Base-by-base conservation (phyloP, 2,113 vertebrate genomes). In the Stomatorhinus ivindoensis region DNA sequence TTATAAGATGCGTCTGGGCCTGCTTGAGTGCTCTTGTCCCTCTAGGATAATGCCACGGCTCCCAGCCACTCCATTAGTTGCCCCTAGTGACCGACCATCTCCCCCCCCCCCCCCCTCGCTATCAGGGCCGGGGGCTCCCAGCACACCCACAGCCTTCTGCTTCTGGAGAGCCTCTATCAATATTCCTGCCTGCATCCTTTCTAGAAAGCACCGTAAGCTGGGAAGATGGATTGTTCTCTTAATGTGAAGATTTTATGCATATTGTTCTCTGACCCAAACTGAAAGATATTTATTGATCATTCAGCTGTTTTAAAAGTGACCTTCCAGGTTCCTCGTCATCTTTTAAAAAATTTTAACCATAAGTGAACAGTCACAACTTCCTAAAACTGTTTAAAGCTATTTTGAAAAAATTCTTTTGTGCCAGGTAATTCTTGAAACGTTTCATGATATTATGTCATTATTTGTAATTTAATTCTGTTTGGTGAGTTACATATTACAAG, bases 51-150 rank as follows among this genome's bases (percentile, higher is more conserved):
- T 99, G 97, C 95, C 89, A 94, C 88, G 93, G 97, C 97, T 98
- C 97, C 98, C 95, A 93, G 95, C 96, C 96, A 94, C 97, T 98
- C 97, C 97, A 99, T 99, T 99, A 99, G 98, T 99, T 99, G 97
- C 98, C 97, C 97, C 90, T 97, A 97, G 97, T 97, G 96, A 99
- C 96, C 94, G 95, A 96, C 96, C 95, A 94, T 95, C 83, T 90
- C 73, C n/a, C 94, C 95, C 76, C 42, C 94, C 95, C 95, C 95
- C 95, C 97, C 97, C 93, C 91, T 92, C 94, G 97, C 97, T 95
- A 95, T 96, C 95, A 94, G 90, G 93, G 95, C 93, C 93, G 97
- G 97, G 95, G 96, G 89, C 91, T 93, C 91, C 89, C 90, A 73
- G 88, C 91, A 83, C 47, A 58, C 89, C 89, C 55, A 92, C 61